Base-by-base conservation (phyloP, 64 coral and sea anemone species). In the Dendronephthya gigantea region DNA sequence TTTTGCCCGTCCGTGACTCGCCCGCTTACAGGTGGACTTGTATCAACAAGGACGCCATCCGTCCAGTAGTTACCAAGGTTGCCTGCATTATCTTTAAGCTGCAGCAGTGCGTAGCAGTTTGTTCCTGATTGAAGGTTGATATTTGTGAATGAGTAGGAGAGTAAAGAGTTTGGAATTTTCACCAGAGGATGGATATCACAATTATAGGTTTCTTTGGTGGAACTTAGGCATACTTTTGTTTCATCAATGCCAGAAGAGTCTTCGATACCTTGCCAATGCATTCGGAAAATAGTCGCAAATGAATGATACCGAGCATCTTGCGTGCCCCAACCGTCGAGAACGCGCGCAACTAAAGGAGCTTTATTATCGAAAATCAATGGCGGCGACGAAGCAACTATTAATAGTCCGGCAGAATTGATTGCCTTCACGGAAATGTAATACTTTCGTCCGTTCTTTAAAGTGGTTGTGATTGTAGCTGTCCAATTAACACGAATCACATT, bases 271-370 rank as follows among this genome's bases (percentile, higher is more conserved):
- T 85, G 88, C 95, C 95, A 98, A 72, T 98, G 92, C 29, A 91
- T 92, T 35, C 95, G 95, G 39, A 89, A 98, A 13, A 98, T 79
- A 23, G 90, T 89, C 2, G 92, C 76, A 23, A 88, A 98, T 22
- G 89, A 91, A 49, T 98, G 95, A 47, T 98, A 92, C 29, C 91
- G 83, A 17, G 90, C 90, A 81, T 98, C 95, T n/a, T 62, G 68
- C 32, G 69, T 82, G 33, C 92, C 95, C 95, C 95, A 98, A 16
- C 95, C 95, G 68, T 98, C 95, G 4, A 93, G 52, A 83, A 98
- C 85, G 59, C 87, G 14, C 35, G 83, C 84, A 35, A 87, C 49
- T 68, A 82, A 91, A 23, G 95, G 95, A 30, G 91, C 56, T 85
- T 98, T 92, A 15, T 55, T 85, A 48, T 98, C 95, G 17, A 92